These are phyloP conservation scores for Tetrao urogallus DNA, from an alignment of 2,113 vertebrate genomes.

Conservation along the genomic window DNA sequence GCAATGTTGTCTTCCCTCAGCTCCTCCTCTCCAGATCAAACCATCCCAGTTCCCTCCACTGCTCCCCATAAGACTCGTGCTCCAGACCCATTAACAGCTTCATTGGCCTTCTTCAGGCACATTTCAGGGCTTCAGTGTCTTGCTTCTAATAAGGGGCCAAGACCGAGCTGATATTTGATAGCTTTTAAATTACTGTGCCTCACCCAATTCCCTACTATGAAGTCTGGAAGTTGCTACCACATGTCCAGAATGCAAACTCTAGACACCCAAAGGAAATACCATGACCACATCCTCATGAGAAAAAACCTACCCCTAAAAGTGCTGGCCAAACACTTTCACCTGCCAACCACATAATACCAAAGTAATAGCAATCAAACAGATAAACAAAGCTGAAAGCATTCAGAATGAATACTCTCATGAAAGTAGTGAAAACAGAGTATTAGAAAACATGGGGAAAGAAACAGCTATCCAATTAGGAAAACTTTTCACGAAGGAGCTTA, in stretches of 20 bases:
- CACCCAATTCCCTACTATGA: not conserved
- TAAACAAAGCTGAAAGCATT: not conserved
- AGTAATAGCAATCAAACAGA: not conserved
- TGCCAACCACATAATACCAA: not conserved
- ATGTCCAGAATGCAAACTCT: rapidly evolving
- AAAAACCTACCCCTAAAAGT: not conserved
- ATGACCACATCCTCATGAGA: not conserved
- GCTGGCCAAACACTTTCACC: not conserved
- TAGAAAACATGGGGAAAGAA: not conserved
- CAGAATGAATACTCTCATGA: not conserved
- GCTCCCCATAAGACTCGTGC: no score
- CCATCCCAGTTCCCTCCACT: no score
- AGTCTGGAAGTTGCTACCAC: not conserved
- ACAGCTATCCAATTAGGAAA: not conserved
- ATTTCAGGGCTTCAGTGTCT: no score
- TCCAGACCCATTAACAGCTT: no score
- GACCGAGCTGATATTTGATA: not conserved
- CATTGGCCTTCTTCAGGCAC: no score
- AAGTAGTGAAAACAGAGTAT: not conserved
- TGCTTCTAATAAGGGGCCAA: no score
- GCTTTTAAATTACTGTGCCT: constrained; percentile 20
- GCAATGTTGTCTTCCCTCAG: not conserved
- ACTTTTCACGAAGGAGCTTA: not conserved
- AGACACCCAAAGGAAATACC: not conserved
- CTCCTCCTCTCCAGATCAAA: not conserved